These are phyloP conservation scores for Coregonus suidteri DNA, from an alignment of 2,797 vertebrate species.

Conservation along the genomic window DNA sequence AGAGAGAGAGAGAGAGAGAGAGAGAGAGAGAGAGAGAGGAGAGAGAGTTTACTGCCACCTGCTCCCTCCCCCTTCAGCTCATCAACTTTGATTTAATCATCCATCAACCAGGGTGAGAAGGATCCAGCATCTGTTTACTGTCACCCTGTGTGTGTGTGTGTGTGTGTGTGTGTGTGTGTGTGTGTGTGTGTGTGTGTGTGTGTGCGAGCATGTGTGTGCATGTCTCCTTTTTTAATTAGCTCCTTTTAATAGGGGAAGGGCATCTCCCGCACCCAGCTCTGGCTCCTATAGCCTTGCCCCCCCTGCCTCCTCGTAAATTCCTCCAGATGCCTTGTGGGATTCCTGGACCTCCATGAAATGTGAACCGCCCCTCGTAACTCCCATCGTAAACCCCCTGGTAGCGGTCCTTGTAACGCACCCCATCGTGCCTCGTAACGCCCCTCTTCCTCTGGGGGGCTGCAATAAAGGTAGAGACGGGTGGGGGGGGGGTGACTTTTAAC, in stretches of 20 bases:
- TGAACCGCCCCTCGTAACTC: conserved; percentile 75
- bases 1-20: conserved; percentile 20
- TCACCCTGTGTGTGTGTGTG: conserved; percentile 7
- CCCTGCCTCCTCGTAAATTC: conserved; percentile 71
- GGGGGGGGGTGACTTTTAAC: conserved; percentile 68
- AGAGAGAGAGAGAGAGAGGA: conserved; percentile 22
- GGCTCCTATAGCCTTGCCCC: conserved; percentile 26
- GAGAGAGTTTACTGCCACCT: conserved; percentile 71
- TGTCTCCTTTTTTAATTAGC: conserved; percentile 60
- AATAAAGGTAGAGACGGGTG: conserved; percentile 66
- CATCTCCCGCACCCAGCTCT: conserved; percentile 59
- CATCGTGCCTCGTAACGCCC: conserved; percentile 69
- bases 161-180: too few species aligned
- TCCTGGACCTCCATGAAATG: conserved; percentile 81
- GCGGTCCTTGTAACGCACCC: conserved; percentile 66
- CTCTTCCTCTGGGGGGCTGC: conserved; percentile 63
- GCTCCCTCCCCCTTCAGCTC: conserved; percentile 70
- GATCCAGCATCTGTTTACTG: conserved; percentile 36
- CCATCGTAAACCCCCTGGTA: conserved; percentile 57
- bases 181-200: too few species aligned
- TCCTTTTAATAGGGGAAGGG: conserved; percentile 57
- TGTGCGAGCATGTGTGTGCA: not conserved
- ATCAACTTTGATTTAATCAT: conserved; percentile 77
- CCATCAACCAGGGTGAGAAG: conserved; percentile 76
- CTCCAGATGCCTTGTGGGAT: conserved; percentile 74